phyloP scores from a whole-genome alignment of 37 sponge, comb jelly and placozoan species.

The Geodia barretti region DNA sequence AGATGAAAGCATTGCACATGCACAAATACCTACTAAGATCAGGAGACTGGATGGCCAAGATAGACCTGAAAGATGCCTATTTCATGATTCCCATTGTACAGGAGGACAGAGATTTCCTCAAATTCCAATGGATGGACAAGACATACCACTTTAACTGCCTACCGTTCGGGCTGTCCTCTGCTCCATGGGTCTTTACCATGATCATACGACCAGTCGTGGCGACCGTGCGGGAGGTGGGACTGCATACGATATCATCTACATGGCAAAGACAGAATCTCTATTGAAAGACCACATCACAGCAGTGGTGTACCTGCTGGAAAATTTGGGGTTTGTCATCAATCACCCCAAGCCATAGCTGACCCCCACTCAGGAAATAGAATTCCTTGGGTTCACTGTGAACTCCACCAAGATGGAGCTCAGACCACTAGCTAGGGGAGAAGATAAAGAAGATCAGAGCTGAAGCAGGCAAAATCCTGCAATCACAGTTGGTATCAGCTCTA shows the following conservation, averaged over 20 bases:
- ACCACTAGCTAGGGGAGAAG: constrained; percentile 38
- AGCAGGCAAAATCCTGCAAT: background rate
- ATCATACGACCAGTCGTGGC: constrained; percentile 29
- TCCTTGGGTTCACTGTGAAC: constrained; percentile 51
- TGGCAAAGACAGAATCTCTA: constrained; percentile 28
- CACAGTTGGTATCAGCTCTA: background rate
- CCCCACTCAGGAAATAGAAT: constrained; percentile 41
- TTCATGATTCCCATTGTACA: constrained; percentile 15
- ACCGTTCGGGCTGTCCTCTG: constrained; percentile 51
- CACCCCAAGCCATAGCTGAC: constrained; percentile 2
- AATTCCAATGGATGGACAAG: constrained; percentile 10
- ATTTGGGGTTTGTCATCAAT: constrained; percentile 46
- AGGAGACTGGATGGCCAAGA: constrained; percentile 24
- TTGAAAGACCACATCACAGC: constrained; percentile 6
- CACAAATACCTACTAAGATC: no score
- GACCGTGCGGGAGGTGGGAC: constrained; percentile 14
- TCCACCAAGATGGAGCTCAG: constrained; percentile 32
- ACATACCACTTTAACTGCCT: constrained; percentile 44
- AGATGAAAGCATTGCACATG: background rate
- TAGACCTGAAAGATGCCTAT: constrained; percentile 58
- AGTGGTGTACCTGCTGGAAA: constrained; percentile 26
- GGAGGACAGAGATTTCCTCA: background rate
- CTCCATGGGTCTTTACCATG: constrained; percentile 59
- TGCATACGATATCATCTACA: constrained; percentile 51
- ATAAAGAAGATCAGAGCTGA: constrained; percentile 8